Conservation (phyloP, 2,797 vertebrate species). For the Salarias fasciatus region DNA sequence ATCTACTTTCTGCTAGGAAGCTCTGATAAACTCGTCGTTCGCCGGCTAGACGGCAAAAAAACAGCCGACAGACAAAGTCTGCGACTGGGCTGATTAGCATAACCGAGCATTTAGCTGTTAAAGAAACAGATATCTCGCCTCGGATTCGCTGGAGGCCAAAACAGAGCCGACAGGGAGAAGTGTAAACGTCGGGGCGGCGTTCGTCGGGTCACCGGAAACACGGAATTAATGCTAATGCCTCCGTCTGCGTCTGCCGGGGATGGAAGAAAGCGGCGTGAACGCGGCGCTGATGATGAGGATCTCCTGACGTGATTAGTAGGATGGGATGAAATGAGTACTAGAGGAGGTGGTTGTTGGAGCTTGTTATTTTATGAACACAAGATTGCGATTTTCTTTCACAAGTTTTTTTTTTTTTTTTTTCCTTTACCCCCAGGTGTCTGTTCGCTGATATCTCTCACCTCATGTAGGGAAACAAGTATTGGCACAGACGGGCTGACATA, state of each 20-base stretch:
- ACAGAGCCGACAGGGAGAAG: neutral
- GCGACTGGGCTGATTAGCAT: neutral
- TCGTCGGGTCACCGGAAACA: constrained; percentile 1
- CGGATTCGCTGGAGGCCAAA: constrained; percentile 4
- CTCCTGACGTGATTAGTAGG: constrained; percentile 3
- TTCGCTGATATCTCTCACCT: constrained; percentile 38
- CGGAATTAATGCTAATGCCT: neutral
- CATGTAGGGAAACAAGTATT: constrained; percentile 38
- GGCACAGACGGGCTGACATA: constrained; percentile 43
- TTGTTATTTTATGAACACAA: too few species aligned
- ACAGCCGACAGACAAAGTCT: neutral
- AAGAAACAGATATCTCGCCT: constrained; percentile 7
- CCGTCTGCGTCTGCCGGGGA: neutral
- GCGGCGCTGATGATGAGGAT: neutral
- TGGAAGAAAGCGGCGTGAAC: neutral
- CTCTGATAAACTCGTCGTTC: constrained; percentile 3
- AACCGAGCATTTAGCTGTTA: neutral
- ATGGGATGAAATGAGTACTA: neutral
- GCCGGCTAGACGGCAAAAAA: neutral
- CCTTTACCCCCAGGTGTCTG: constrained; percentile 9
- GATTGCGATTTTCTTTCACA: constrained; percentile 4
- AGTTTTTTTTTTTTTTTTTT: constrained; percentile 1
- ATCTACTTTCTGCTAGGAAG: neutral
- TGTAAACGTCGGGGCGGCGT: neutral
- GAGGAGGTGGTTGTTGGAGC: neutral